Evolutionary conservation across 2,797 vertebrate species (phyloP).

Genomic region (Pseudochirops cupreus): DNA sequence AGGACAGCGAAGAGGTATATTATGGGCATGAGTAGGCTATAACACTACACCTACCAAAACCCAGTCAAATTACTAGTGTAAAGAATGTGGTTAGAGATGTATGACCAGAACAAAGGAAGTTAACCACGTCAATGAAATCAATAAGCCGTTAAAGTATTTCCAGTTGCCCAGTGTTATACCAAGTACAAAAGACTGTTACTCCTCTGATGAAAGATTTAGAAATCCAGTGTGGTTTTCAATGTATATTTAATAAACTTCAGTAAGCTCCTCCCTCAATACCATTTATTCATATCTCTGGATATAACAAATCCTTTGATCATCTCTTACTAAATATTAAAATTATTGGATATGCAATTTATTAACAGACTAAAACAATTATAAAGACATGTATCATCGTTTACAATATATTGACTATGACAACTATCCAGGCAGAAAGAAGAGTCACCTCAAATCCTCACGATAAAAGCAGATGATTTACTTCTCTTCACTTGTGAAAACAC

Average conservation of each 20-base stretch:
- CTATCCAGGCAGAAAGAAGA: neutral
- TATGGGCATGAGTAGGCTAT: neutral
- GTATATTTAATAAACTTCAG: neutral
- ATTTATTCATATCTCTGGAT: neutral
- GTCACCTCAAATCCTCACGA: neutral
- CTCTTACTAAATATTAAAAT: neutral
- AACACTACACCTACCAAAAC: neutral
- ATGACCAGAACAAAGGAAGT: neutral
- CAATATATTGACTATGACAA: neutral
- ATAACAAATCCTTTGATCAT: neutral
- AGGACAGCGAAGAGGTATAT: neutral
- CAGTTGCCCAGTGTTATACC: neutral
- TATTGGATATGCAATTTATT: neutral
- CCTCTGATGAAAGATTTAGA: slow-evolving; percentile 5
- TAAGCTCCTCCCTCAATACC: neutral
- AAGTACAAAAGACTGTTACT: slow-evolving; percentile 17
- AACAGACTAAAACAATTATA: neutral
- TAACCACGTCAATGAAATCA: neutral
- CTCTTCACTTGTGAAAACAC: neutral
- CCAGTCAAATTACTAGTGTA: neutral
- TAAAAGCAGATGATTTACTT: neutral
- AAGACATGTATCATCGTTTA: neutral
- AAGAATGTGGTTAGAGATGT: neutral
- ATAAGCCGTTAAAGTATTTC: neutral
- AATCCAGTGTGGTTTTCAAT: neutral